These are phyloP conservation scores for Lucinisca nassula DNA, from an alignment of 2,888 invertebrate genomes.

Conservation along the genomic window DNA sequence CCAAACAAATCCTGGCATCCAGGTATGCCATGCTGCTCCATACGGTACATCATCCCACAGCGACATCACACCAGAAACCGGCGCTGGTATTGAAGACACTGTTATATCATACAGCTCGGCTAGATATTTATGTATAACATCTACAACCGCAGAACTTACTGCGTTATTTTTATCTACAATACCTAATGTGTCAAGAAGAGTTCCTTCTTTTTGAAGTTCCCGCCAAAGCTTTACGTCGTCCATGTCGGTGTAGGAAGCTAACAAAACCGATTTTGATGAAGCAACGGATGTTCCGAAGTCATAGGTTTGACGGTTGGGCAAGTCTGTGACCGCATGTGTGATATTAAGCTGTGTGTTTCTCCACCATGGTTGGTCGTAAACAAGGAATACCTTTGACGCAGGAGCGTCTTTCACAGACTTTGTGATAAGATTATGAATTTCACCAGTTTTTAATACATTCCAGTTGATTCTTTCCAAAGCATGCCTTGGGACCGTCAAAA, in stretches of 20 bases:
- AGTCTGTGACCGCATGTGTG: slow-evolving; percentile 31
- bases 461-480: slow-evolving; percentile 42
- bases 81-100: slow-evolving; percentile 32
- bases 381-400: slow-evolving; percentile 44
- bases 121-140: slow-evolving; percentile 28
- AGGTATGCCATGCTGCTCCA: slow-evolving; percentile 47
- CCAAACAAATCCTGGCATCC: slow-evolving; percentile 64
- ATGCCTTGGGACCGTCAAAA: slow-evolving; percentile 41
- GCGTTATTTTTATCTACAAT: neutral
- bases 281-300: slow-evolving; percentile 49
- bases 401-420: slow-evolving; percentile 5
- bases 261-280: slow-evolving; percentile 44
- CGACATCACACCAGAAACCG: slow-evolving; percentile 42
- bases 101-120: slow-evolving; percentile 31
- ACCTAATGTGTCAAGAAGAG: neutral
- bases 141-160: slow-evolving; percentile 26
- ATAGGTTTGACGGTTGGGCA: slow-evolving; percentile 44
- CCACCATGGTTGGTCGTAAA: slow-evolving; percentile 60
- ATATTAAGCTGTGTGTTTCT: neutral
- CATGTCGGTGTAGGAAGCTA: slow-evolving; percentile 47
- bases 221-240: slow-evolving; percentile 44
- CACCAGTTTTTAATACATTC: slow-evolving; percentile 8
- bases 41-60: slow-evolving; percentile 60
- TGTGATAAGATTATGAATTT: neutral
- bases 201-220: slow-evolving; percentile 34